These are phyloP conservation scores for Octomys mimax DNA, from an alignment of 2,797 vertebrate species.

Conservation along the genomic window DNA sequence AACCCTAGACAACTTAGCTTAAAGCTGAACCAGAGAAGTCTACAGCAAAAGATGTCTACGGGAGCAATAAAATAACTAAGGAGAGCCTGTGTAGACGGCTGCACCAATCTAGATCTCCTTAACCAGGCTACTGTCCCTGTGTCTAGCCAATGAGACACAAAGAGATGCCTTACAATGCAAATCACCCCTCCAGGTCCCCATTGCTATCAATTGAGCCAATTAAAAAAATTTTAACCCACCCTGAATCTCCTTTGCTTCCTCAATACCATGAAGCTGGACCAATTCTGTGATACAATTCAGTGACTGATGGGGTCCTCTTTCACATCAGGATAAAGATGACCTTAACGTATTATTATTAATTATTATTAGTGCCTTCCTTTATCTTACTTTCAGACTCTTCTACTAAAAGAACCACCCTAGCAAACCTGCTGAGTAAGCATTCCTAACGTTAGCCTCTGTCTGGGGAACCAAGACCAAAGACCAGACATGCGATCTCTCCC, in stretches of 20 bases:
- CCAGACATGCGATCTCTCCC: not conserved
- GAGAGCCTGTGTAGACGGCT: not conserved
- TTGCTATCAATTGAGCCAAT: not conserved
- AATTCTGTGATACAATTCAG: not conserved
- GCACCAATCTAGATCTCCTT: not conserved
- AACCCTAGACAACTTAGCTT: not conserved
- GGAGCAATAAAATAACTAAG: not conserved
- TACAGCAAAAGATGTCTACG: not conserved
- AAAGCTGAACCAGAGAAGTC: slow-evolving; percentile 1
- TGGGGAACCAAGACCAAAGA: not conserved
- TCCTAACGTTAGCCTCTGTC: not conserved
- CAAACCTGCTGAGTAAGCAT: not conserved
- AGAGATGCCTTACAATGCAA: not conserved
- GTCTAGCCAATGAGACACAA: not conserved
- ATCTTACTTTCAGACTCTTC: not conserved
- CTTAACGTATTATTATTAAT: not conserved
- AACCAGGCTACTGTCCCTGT: not conserved
- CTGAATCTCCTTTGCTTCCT: not conserved
- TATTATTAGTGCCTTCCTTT: not conserved
- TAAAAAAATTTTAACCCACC: not conserved
- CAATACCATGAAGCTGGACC: not conserved
- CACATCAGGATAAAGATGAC: not conserved
- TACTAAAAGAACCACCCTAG: not conserved
- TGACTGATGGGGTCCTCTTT: not conserved
- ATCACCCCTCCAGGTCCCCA: not conserved